Evolutionary conservation across 1,140 invertebrate genomes (phyloP), one percentile per base, ranked within the genome.

Genomic region (Drosophila nikananu): DNA sequence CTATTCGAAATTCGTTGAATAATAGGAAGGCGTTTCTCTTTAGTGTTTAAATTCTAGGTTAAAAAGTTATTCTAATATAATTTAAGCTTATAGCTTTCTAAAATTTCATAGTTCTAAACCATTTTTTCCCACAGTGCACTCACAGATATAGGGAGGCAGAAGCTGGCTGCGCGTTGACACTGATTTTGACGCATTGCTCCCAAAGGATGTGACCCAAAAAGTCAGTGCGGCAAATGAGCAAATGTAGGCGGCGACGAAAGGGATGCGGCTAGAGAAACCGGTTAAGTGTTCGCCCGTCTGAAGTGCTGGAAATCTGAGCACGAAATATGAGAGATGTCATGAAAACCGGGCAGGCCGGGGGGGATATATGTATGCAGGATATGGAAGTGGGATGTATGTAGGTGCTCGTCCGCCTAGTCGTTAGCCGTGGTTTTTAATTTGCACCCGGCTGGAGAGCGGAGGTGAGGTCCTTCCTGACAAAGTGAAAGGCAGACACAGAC

Each of bases 161-260:
- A 58, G 13, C 37, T n/a, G 55, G 66, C 66, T 89, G 84, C 81
- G 86, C 86, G 86, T 90, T 89, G 86, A 89, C 86, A 89, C 86
- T 89, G 86, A 89, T 89, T 89, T 89, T 89, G 86, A 89, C 86
- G 86, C 86, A 89, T 89, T 81, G 86, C 86, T 89, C 86, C 86
- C 86, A 74, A 57, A 89, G 86, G 86, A 89, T 89, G 86, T 89
- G 86, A 89, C 86, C 86, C 86, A 89, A 89, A 89, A 89, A 86
- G 81, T 82, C 81, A 80, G 86, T 84, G 81, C 86, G 86, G 86
- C 86, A 89, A 89, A 89, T 89, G 84, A 89, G 84, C 86, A 84
- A 84, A 83, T 75, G 86, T 84, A 63, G 81, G 68, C 46, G 80
- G 72, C 55, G 81, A 74, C 73, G 64, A 21, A 52, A 67, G 62